Evolutionary conservation across 2,113 vertebrate species (phyloP).

Genomic region (Gila orcuttii): DNA sequence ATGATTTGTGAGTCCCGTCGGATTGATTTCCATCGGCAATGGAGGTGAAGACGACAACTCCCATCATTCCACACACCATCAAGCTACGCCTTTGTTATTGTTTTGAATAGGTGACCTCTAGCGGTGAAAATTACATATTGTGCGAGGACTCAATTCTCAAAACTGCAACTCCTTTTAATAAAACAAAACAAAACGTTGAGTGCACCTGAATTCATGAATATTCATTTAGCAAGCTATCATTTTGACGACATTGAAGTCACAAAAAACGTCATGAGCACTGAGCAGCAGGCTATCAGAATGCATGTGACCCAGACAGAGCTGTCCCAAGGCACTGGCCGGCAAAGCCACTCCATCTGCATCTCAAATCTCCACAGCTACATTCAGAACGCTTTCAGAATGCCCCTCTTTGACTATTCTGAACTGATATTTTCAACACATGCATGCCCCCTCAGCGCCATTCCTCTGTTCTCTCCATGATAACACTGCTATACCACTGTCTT

Average conservation of each 20-base stretch:
- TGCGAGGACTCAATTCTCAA: too few species aligned
- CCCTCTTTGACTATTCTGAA: background rate
- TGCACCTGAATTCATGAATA: background rate
- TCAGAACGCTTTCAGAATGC: background rate
- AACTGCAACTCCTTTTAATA: too few species aligned
- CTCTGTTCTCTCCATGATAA: background rate
- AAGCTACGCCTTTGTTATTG: too few species aligned
- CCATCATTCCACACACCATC: too few species aligned
- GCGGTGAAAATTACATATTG: too few species aligned
- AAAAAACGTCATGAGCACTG: background rate
- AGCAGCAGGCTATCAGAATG: slow-evolving; percentile 17
- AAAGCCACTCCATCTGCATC: slow-evolving; percentile 30
- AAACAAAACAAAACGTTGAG: background rate
- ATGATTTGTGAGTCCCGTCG: too few species aligned
- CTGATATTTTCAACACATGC: background rate
- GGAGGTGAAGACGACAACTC: too few species aligned
- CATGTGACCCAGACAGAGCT: slow-evolving; percentile 21
- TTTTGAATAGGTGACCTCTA: too few species aligned
- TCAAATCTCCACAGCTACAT: slow-evolving; percentile 10
- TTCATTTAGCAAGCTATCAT: background rate
- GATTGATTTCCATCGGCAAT: too few species aligned
- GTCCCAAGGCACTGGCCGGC: slow-evolving; percentile 18
- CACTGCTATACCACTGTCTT: background rate
- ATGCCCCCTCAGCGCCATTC: background rate
- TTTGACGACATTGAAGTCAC: background rate